These are phyloP conservation scores for Dyspetes luteomarginatus DNA, from an alignment of 2,888 invertebrate species.

Conservation along the genomic window DNA sequence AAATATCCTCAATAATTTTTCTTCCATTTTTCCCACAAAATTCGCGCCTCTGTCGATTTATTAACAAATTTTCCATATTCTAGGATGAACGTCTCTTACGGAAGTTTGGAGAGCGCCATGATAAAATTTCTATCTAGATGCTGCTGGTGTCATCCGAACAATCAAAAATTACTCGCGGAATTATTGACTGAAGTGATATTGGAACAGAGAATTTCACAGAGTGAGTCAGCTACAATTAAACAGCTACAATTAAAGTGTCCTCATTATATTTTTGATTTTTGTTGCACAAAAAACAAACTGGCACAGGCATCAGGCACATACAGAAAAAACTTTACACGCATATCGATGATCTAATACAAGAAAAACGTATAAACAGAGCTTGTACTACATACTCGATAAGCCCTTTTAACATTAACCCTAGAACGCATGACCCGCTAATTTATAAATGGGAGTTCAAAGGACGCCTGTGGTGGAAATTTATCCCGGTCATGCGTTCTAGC, in stretches of 20 bases:
- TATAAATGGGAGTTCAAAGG: too few species aligned
- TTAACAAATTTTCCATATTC: conserved; percentile 68
- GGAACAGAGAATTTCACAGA: conserved; percentile 84
- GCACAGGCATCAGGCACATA: too few species aligned
- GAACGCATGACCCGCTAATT: too few species aligned
- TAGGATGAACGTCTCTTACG: conserved; percentile 78
- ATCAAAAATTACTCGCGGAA: conserved; percentile 92
- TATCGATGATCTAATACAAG: too few species aligned
- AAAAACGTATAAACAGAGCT: too few species aligned
- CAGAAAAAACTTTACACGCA: too few species aligned
- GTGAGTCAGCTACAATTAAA: conserved; percentile 74
- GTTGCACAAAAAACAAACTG: background rate
- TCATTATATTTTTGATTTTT: background rate
- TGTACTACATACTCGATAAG: too few species aligned
- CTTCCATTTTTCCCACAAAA: background rate
- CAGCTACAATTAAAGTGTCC: too few species aligned
- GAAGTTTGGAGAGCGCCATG: conserved; percentile 88
- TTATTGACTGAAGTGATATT: conserved; percentile 91
- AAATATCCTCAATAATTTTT: conserved; percentile 29
- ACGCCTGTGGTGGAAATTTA: too few species aligned
- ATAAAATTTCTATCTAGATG: conserved; percentile 93
- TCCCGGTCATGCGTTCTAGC: too few species aligned
- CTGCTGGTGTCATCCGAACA: conserved; percentile 92
- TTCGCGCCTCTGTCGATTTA: background rate
- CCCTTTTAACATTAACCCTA: too few species aligned